Percentiles rank a stretch among this genome's conserved stretches.
phyloP scores from a whole-genome alignment of 23 tunicate genomes.

The Trididemnum miniatum region DNA sequence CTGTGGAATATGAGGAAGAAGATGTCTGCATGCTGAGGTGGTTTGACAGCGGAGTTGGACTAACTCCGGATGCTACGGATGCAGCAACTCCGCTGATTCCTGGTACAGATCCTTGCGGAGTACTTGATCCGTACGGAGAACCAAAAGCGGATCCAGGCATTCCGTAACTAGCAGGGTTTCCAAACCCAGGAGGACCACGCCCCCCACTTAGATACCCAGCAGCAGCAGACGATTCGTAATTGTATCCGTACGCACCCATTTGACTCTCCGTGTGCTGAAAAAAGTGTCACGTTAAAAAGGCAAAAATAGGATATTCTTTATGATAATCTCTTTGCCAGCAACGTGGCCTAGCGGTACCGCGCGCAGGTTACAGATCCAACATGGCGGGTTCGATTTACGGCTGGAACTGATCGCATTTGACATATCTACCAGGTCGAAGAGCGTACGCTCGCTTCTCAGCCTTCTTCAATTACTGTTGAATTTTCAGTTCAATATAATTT shows the following conservation, averaged over 20 bases:
- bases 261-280: slow-evolving; percentile 93
- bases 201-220: slow-evolving; percentile 81
- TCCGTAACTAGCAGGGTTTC: slow-evolving; percentile 73
- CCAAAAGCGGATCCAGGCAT: slow-evolving; percentile 82
- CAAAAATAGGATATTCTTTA: no score
- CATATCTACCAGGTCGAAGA: no score
- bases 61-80: slow-evolving; percentile 71
- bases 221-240: slow-evolving; percentile 54
- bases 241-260: slow-evolving; percentile 89
- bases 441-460: no score
- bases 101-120: slow-evolving; percentile 62
- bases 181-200: slow-evolving; percentile 83
- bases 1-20: slow-evolving; percentile 50
- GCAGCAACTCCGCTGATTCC: slow-evolving; percentile 57
- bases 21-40: slow-evolving; percentile 55
- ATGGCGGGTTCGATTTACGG: no score
- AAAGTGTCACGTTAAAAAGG: no score
- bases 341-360: no score
- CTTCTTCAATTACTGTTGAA: no score
- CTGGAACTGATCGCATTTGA: no score
- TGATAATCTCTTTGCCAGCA: no score
- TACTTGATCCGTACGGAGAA: slow-evolving; percentile 62
- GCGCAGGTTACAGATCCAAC: no score
- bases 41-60: slow-evolving; percentile 63
- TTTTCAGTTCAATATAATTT: no score